Conservation (phyloP, 1,140 invertebrate species). For the Drosophila leontia region DNA sequence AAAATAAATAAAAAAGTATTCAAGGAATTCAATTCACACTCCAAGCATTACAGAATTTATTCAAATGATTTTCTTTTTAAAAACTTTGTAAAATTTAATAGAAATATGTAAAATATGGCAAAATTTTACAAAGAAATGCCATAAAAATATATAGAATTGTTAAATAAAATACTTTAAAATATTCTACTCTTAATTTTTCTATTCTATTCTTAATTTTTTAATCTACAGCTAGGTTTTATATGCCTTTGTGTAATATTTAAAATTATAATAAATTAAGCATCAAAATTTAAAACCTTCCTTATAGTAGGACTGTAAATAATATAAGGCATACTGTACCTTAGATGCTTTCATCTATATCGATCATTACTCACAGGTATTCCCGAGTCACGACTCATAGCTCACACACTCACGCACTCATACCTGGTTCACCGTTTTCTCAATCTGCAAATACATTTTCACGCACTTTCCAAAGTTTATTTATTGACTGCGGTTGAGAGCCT, state of each 20-base stretch:
- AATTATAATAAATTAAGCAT: too few species aligned
- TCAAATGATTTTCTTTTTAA: background rate
- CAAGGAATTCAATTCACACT: slow-evolving; percentile 5
- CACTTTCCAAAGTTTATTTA: slow-evolving; percentile 80
- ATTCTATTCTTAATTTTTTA: too few species aligned
- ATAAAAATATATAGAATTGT: background rate
- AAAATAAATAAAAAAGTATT: background rate
- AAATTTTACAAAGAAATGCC: background rate
- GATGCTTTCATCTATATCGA: too few species aligned
- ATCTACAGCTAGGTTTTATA: too few species aligned
- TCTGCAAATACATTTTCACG: slow-evolving; percentile 57
- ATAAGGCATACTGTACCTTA: fast-evolving
- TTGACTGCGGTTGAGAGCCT: slow-evolving; percentile 59
- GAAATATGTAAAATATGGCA: background rate
- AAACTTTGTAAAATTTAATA: background rate
- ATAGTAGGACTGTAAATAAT: too few species aligned
- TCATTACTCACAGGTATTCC: background rate
- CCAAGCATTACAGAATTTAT: background rate
- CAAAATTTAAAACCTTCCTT: too few species aligned
- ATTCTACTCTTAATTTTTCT: too few species aligned
- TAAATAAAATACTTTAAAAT: background rate
- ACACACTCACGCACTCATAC: slow-evolving; percentile 8
- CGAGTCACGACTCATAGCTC: background rate
- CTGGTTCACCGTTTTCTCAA: background rate
- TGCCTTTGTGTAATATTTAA: background rate